Conservation (phyloP, 2,797 vertebrate genomes). For the Chelidonichthys spinosus region DNA sequence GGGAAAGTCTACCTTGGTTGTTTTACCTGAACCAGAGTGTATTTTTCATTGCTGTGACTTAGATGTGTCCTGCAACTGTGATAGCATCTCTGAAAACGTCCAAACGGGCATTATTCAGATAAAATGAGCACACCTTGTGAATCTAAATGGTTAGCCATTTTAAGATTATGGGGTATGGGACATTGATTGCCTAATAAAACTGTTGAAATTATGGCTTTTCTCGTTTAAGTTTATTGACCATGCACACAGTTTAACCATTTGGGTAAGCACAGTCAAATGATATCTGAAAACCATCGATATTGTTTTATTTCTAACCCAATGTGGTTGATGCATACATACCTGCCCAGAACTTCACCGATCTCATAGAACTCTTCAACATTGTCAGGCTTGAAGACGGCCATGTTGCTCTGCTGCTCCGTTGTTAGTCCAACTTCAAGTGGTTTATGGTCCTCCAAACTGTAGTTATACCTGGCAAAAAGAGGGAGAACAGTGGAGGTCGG, state of each 20-base stretch:
- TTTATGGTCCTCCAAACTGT: constrained; percentile 29
- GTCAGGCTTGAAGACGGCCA: constrained; percentile 79
- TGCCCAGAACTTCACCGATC: constrained; percentile 86
- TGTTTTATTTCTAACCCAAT: neutral
- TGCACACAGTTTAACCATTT: neutral
- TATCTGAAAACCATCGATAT: neutral
- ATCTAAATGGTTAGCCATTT: no score
- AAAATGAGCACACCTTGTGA: no score
- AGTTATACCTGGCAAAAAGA: constrained; percentile 34
- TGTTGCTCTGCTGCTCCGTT: constrained; percentile 26
- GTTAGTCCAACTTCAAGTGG: constrained; percentile 2
- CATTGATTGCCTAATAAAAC: neutral
- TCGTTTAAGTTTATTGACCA: neutral
- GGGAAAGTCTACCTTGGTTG: no score
- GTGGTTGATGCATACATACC: constrained; percentile 68
- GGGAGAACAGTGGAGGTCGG: no score
- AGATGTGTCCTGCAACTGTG: no score
- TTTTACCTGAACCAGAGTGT: no score
- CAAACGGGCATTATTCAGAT: no score
- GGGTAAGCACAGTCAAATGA: neutral
- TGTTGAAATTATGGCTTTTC: neutral
- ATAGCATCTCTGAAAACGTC: no score
- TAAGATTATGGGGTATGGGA: no score
- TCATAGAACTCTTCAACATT: constrained; percentile 89
- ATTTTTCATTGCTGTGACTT: no score